Conservation (phyloP, 2,113 vertebrate genomes). For the Semnornis frantzii region DNA sequence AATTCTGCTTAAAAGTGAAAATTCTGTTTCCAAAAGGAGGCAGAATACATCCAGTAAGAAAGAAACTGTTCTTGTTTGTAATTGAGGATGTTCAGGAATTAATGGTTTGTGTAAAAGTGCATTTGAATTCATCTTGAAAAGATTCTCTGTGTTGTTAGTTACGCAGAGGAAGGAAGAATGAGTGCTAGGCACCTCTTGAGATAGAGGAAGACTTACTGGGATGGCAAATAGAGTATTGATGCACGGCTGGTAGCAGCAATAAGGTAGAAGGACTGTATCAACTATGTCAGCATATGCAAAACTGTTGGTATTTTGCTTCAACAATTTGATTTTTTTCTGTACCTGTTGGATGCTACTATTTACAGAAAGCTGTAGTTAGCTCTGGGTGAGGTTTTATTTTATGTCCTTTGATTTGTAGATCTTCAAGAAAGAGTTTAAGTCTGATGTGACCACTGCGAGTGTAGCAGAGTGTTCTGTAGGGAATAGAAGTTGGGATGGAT, state of each 20-base stretch:
- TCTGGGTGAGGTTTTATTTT: neutral
- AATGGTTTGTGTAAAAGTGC: neutral
- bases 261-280: neutral
- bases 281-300: neutral
- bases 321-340: neutral
- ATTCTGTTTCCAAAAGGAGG: neutral
- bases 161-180: neutral
- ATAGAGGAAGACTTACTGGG: neutral
- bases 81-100: neutral
- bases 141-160: neutral
- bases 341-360: neutral
- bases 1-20: neutral
- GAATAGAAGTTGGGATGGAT: neutral
- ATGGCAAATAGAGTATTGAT: neutral
- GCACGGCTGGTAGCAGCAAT: neutral
- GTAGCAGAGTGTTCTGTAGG: neutral
- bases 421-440: neutral
- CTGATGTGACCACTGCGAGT: neutral
- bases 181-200: fast-evolving
- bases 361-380: neutral
- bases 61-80: neutral
- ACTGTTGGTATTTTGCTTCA: neutral
- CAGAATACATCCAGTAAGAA: neutral
- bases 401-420: neutral
- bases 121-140: neutral